Percentiles rank a stretch among this genome's conserved stretches.
Conservation (phyloP, 2,113 vertebrate genomes). For the Nycticorax nycticorax region DNA sequence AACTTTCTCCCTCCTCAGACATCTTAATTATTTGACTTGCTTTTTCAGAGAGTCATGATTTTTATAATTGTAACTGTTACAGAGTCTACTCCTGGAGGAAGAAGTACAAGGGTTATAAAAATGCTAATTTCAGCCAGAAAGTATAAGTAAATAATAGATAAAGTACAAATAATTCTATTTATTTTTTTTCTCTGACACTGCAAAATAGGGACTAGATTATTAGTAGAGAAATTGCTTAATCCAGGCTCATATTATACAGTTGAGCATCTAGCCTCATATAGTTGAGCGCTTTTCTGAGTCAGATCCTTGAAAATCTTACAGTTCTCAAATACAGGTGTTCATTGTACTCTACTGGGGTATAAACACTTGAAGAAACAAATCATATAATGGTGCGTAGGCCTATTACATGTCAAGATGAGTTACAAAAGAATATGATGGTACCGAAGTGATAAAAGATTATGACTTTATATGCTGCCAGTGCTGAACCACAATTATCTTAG, state of each 20-base stretch:
- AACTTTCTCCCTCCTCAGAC: background rate
- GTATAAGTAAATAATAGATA: background rate
- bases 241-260: background rate
- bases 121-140: background rate
- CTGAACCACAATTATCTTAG: constrained; percentile 8
- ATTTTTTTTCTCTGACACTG: background rate
- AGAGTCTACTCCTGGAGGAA: background rate
- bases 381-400: background rate
- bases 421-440: background rate
- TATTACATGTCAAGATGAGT: background rate
- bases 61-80: background rate
- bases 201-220: background rate
- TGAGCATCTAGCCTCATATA: background rate
- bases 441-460: background rate
- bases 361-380: background rate
- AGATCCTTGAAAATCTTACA: background rate
- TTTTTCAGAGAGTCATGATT: background rate
- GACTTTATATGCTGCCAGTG: background rate
- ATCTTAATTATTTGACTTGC: background rate
- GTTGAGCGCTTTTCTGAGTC: background rate
- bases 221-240: background rate
- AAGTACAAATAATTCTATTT: background rate
- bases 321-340: background rate
- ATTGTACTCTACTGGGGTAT: background rate
- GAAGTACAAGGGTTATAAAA: background rate